These are phyloP conservation scores for Macaca mulatta DNA, from an alignment of 2,113 vertebrate species.

Conservation along the genomic window DNA sequence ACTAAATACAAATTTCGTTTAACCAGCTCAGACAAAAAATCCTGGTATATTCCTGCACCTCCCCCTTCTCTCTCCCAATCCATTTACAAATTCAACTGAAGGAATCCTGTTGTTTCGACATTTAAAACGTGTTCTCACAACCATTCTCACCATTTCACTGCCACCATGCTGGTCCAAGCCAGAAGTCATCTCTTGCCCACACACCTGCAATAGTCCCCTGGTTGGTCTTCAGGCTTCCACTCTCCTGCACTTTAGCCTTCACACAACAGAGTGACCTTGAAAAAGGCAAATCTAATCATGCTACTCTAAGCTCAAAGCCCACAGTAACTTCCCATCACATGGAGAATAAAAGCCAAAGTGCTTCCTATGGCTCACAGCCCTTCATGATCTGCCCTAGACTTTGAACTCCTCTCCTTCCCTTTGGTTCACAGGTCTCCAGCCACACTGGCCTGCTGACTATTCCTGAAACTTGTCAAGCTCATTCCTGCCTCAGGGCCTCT, in stretches of 20 bases:
- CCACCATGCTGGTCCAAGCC: neutral
- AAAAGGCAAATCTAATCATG: neutral
- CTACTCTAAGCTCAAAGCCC: neutral
- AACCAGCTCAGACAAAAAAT: neutral
- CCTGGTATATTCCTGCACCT: neutral
- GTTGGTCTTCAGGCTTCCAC: neutral
- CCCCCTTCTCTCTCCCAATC: neutral
- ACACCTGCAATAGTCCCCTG: neutral
- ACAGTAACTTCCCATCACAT: neutral
- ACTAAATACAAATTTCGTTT: neutral
- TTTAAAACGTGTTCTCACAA: neutral
- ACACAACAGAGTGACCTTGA: neutral
- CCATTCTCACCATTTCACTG: neutral
- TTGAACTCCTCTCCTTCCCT: neutral
- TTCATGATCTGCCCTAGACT: neutral
- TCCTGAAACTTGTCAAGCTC: neutral
- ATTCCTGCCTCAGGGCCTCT: neutral
- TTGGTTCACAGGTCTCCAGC: neutral
- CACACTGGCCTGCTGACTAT: neutral
- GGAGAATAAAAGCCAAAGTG: neutral
- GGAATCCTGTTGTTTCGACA: neutral
- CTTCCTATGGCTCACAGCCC: neutral
- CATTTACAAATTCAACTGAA: neutral
- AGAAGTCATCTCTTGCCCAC: neutral
- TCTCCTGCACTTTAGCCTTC: neutral